Conservation (phyloP, 2,113 vertebrate genomes). For the Phylloscopus trochilus region DNA sequence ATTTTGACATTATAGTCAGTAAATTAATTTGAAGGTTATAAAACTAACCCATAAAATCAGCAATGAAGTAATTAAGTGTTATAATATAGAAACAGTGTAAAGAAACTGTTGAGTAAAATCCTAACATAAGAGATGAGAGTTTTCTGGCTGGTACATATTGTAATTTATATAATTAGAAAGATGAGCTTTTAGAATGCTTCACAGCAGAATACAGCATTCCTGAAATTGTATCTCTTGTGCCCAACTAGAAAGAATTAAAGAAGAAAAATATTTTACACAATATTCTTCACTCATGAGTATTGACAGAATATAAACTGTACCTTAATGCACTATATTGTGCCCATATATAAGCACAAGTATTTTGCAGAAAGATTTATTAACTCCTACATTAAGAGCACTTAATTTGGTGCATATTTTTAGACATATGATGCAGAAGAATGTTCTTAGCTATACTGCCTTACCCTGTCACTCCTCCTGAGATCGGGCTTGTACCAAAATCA, state of each 20-base stretch:
- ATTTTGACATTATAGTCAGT: neutral
- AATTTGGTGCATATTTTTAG: neutral
- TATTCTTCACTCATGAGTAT: neutral
- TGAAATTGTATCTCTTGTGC: neutral
- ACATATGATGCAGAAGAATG: neutral
- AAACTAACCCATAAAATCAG: neutral
- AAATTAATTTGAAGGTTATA: neutral
- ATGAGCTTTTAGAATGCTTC: neutral
- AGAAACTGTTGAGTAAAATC: neutral
- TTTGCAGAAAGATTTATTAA: neutral
- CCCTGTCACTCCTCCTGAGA: neutral
- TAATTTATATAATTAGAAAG: neutral
- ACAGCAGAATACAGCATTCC: neutral
- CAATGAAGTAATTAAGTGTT: neutral
- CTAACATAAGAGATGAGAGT: neutral
- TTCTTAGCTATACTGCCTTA: neutral
- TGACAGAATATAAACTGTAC: neutral
- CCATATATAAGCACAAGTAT: neutral
- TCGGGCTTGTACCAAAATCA: neutral
- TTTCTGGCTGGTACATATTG: neutral
- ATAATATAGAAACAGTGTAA: neutral
- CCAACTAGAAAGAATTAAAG: neutral
- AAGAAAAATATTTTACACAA: neutral
- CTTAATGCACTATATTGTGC: neutral
- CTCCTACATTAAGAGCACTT: neutral